A percentile compares a stretch with the other conserved stretches of the same genome.
These are phyloP conservation scores for Nycticryphes semicollaris DNA, from an alignment of 2,113 vertebrate genomes.

Conservation along the genomic window DNA sequence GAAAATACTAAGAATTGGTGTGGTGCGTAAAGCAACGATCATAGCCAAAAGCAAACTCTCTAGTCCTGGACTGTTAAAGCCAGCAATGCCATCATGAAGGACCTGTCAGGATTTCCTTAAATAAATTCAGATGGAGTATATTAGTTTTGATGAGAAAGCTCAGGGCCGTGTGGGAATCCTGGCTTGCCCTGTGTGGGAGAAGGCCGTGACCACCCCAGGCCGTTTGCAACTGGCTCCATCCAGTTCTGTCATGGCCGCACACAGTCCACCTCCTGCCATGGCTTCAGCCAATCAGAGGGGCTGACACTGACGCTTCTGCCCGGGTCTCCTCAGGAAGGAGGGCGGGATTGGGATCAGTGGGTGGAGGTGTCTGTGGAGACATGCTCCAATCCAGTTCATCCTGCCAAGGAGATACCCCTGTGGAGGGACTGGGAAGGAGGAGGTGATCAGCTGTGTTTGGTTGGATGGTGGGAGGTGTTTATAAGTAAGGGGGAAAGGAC, in stretches of 20 bases:
- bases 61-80: not conserved
- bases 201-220: not conserved
- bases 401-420: accelerated
- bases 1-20: not conserved
- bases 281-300: not conserved
- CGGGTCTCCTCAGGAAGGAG: not conserved
- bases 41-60: not conserved
- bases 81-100: too few species aligned
- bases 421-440: not conserved
- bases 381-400: not conserved
- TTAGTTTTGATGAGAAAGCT: not conserved
- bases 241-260: not conserved
- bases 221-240: too few species aligned
- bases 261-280: accelerated
- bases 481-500: not conserved
- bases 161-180: too few species aligned
- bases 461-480: not conserved
- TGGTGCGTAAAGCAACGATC: not conserved
- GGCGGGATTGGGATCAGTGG: accelerated
- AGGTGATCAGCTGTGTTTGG: not conserved
- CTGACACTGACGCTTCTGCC: accelerated
- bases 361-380: not conserved
- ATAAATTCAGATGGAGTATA: not conserved
- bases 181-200: too few species aligned
- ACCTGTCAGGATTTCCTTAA: not conserved